A percentile compares a stretch with the other conserved stretches of the same genome.
phyloP scores from a whole-genome alignment of 2,888 invertebrate genomes.

The Drosophila cognata region DNA sequence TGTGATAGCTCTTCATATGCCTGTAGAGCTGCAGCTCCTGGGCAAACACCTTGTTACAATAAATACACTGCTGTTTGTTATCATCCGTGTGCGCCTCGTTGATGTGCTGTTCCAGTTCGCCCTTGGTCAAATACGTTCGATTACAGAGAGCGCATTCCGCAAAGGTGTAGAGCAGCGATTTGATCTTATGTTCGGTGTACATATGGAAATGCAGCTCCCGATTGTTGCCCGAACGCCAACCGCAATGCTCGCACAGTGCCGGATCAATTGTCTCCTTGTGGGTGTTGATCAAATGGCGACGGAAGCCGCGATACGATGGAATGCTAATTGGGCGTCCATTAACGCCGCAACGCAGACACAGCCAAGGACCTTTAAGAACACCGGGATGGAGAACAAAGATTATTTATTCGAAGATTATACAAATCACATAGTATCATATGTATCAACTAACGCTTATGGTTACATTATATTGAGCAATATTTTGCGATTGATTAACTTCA shows the following conservation, averaged over 20 bases:
- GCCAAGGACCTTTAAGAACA: slow-evolving; percentile 88
- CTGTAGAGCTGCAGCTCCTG: slow-evolving; percentile 89
- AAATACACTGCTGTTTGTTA: slow-evolving; percentile 88
- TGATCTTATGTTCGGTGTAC: slow-evolving; percentile 92
- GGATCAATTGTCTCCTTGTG: slow-evolving; percentile 92
- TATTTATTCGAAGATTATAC: background rate
- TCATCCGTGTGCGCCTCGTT: slow-evolving; percentile 85
- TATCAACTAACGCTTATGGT: background rate
- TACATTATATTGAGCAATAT: background rate
- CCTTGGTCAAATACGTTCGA: slow-evolving; percentile 89
- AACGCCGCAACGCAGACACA: slow-evolving; percentile 91
- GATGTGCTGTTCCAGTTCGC: slow-evolving; percentile 90
- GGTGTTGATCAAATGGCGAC: slow-evolving; percentile 92
- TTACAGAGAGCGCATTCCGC: slow-evolving; percentile 93
- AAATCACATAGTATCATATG: background rate
- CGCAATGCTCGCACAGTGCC: slow-evolving; percentile 93
- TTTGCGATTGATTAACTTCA: background rate
- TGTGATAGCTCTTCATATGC: slow-evolving; percentile 89
- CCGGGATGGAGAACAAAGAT: background rate
- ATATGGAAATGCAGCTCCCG: slow-evolving; percentile 92
- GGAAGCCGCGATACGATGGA: slow-evolving; percentile 91
- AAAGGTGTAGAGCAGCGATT: slow-evolving; percentile 89
- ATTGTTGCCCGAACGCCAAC: slow-evolving; percentile 90
- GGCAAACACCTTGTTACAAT: slow-evolving; percentile 90
- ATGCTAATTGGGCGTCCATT: slow-evolving; percentile 89